Conservation (phyloP, 2,113 vertebrate species). For the Pterocles burchelli region DNA sequence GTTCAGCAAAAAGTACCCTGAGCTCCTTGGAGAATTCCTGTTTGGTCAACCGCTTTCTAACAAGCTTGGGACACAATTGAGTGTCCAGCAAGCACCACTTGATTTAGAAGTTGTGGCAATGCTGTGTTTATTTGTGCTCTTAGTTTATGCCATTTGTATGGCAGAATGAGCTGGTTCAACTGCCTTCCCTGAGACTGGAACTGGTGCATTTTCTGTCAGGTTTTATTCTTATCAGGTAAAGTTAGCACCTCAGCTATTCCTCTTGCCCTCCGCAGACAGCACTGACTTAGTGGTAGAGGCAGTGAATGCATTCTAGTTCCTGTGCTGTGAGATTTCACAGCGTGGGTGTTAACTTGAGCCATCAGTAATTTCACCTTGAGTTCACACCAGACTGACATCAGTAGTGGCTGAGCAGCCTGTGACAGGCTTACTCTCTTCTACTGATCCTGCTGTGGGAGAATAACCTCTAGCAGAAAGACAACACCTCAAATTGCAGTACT, state of each 20-base stretch:
- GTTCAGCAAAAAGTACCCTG: not conserved
- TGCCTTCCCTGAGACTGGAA: not conserved
- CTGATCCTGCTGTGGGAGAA: not conserved
- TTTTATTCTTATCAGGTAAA: not conserved
- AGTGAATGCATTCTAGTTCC: not conserved
- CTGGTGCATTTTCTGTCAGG: not conserved
- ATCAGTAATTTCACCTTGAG: not conserved
- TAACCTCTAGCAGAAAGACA: not conserved
- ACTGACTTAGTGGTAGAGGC: not conserved
- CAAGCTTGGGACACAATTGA: not conserved
- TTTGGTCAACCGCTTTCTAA: not conserved
- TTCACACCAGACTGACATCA: not conserved
- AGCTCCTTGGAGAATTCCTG: not conserved
- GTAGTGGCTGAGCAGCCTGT: not conserved
- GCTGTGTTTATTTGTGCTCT: not conserved
- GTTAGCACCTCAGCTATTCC: not conserved
- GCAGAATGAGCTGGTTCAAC: not conserved
- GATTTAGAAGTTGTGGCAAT: not conserved
- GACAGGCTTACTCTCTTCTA: not conserved
- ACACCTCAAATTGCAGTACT: not conserved
- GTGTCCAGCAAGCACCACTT: not conserved
- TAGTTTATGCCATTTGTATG: not conserved
- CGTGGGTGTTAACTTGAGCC: not conserved
- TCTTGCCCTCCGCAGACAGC: not conserved
- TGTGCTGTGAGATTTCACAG: not conserved